These are phyloP conservation scores for Drosophila koepferae DNA, from an alignment of 2,888 invertebrate genomes.

Conservation along the genomic window DNA sequence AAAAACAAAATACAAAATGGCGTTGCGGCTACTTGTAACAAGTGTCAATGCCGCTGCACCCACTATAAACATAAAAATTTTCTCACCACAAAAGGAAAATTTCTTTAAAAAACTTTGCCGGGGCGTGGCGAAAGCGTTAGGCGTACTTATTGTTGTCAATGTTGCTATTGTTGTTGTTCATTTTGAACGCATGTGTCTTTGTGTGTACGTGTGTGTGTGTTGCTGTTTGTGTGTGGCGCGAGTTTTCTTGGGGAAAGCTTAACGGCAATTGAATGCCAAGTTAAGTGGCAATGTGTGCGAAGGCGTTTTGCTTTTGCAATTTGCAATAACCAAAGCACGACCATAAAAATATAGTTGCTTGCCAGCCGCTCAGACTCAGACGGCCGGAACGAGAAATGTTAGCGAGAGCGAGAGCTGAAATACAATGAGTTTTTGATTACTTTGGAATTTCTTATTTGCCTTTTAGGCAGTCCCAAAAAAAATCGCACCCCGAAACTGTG, in stretches of 20 bases:
- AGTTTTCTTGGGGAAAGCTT: slow-evolving; percentile 41
- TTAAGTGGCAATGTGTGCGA: slow-evolving; percentile 78
- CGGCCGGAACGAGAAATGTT: background rate
- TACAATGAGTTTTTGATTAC: slow-evolving; percentile 81
- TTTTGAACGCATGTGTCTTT: slow-evolving; percentile 29
- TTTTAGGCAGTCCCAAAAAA: slow-evolving; percentile 51
- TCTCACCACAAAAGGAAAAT: slow-evolving; percentile 52
- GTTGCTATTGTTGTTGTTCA: slow-evolving; percentile 24
- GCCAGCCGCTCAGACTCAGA: slow-evolving; percentile 28
- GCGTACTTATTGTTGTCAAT: slow-evolving; percentile 65
- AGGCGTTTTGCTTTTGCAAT: slow-evolving; percentile 78
- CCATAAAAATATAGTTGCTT: slow-evolving; percentile 77
- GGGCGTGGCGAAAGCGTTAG: slow-evolving; percentile 63
- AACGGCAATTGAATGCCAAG: slow-evolving; percentile 76
- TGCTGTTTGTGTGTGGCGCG: slow-evolving; percentile 6
- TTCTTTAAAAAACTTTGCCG: slow-evolving; percentile 67
- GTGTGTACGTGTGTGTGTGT: slow-evolving; percentile 12
- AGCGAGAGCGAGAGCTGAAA: slow-evolving; percentile 24
- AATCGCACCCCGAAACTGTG: slow-evolving; percentile 66
- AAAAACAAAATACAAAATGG: slow-evolving; percentile 43
- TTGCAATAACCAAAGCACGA: slow-evolving; percentile 79
- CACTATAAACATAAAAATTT: slow-evolving; percentile 72
- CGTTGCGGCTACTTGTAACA: slow-evolving; percentile 69
- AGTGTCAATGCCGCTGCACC: slow-evolving; percentile 69
- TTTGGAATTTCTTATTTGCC: slow-evolving; percentile 79